Percentiles rank a stretch among this genome's conserved stretches.
phyloP scores from a whole-genome alignment of 2,113 vertebrate species.

The Pseudorhombus dupliciocellatus region DNA sequence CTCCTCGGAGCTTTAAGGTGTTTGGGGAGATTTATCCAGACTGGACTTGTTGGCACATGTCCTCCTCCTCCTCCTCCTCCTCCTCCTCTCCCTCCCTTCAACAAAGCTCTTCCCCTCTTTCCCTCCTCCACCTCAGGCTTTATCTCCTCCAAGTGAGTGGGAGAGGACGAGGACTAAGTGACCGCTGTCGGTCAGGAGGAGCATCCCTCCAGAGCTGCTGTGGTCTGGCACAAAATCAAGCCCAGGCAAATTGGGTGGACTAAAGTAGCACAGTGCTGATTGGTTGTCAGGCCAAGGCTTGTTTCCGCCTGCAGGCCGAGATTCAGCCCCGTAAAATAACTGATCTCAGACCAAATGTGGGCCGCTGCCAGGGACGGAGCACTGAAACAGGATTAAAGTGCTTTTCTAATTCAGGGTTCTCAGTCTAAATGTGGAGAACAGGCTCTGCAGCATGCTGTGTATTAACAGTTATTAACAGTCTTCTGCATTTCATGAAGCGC shows the following conservation, averaged over 20 bases:
- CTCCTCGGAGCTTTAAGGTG: slow-evolving; percentile 45
- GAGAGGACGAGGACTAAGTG: slow-evolving; percentile 30
- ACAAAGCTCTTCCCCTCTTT: slow-evolving; percentile 21
- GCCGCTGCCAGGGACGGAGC: slow-evolving; percentile 41
- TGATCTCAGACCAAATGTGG: slow-evolving; percentile 52
- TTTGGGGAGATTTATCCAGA: slow-evolving; percentile 33
- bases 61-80: slow-evolving; percentile 9
- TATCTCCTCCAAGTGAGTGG: slow-evolving; percentile 15
- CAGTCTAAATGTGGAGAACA: slow-evolving; percentile 34
- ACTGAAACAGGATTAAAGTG: slow-evolving; percentile 47
- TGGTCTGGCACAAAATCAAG: slow-evolving; percentile 33
- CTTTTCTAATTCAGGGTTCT: slow-evolving; percentile 53
- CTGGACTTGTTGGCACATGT: slow-evolving; percentile 16
- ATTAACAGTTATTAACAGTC: slow-evolving; percentile 36
- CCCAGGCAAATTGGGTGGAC: not conserved
- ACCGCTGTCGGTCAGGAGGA: slow-evolving; percentile 19
- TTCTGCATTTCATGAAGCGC: slow-evolving; percentile 22
- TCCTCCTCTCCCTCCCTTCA: slow-evolving; percentile 17
- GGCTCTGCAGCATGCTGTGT: slow-evolving; percentile 36
- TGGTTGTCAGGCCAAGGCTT: slow-evolving; percentile 35
- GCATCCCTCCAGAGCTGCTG: slow-evolving; percentile 13
- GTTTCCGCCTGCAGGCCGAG: slow-evolving; percentile 36
- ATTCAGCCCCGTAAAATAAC: slow-evolving; percentile 46
- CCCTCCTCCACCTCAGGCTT: not conserved
- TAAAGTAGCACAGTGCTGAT: slow-evolving; percentile 19